phyloP scores from a whole-genome alignment of 2,113 vertebrate genomes.

The Oenanthe melanoleuca region DNA sequence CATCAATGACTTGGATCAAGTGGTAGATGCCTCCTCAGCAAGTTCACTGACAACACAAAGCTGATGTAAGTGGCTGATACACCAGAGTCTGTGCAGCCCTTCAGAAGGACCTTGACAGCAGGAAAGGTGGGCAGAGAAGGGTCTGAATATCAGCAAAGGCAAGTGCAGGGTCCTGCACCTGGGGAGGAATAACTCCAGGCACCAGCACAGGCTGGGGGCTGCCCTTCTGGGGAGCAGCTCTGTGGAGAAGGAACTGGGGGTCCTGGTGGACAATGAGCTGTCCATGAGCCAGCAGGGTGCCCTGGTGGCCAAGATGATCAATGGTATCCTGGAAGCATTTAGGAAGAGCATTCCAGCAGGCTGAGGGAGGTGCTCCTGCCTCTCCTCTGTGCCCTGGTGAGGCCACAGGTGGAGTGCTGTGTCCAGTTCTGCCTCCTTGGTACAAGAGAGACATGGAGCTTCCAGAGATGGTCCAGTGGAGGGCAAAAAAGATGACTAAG shows the following conservation, averaged over 20 bases:
- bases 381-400: neutral
- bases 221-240: neutral
- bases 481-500: neutral
- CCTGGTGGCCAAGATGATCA: neutral
- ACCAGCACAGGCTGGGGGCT: neutral
- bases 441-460: neutral
- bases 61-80: accelerated
- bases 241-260: neutral
- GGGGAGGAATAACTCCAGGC: neutral
- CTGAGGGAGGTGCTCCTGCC: neutral
- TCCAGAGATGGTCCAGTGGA: neutral
- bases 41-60: neutral
- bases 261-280: neutral
- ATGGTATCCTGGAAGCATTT: neutral
- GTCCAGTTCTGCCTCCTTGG: neutral
- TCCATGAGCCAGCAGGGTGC: neutral
- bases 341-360: neutral
- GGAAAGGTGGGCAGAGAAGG: neutral
- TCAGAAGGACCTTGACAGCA: neutral
- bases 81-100: neutral
- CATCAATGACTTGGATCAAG: neutral
- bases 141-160: neutral
- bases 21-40: neutral
- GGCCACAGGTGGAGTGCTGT: neutral
- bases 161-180: neutral